Evolutionary conservation across 2,113 vertebrate genomes (phyloP).

Genomic region (Lepisosteus osseus): DNA sequence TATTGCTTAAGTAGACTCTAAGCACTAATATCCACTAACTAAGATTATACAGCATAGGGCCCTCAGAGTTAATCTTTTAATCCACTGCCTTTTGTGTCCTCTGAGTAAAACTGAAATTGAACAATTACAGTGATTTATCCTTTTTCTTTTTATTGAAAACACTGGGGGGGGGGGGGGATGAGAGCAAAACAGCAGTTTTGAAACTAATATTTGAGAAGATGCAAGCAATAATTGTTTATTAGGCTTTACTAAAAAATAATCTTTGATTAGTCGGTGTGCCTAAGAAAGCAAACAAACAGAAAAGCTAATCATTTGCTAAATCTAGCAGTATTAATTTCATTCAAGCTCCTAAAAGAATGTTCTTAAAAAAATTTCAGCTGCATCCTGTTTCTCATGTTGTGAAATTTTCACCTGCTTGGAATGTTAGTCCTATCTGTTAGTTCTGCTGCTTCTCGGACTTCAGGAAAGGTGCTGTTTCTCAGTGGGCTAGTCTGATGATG

Average conservation of each 20-base stretch:
- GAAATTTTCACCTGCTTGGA: no score
- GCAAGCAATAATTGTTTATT: no score
- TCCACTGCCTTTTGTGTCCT: constrained; percentile 41
- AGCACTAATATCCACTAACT: constrained; percentile 54
- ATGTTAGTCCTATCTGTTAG: no score
- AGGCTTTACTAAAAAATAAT: no score
- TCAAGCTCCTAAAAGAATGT: no score
- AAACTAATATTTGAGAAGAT: not conserved
- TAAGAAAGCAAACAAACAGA: not conserved
- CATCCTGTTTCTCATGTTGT: no score
- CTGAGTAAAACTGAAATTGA: constrained; percentile 40
- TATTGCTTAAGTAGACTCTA: constrained; percentile 56
- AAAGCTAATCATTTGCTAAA: not conserved
- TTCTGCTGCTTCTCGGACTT: no score
- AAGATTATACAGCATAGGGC: constrained; percentile 54
- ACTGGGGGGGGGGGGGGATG: not conserved
- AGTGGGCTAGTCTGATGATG: no score
- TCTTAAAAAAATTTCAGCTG: no score
- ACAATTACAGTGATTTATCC: constrained; percentile 42
- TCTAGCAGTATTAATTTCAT: no score
- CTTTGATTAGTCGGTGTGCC: no score
- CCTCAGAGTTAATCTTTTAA: constrained; percentile 51
- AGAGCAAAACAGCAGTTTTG: not conserved
- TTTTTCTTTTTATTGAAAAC: not conserved
- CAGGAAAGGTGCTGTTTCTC: no score